Conservation (phyloP, 1,140 invertebrate genomes). For the Dolichoris vasculosae region DNA sequence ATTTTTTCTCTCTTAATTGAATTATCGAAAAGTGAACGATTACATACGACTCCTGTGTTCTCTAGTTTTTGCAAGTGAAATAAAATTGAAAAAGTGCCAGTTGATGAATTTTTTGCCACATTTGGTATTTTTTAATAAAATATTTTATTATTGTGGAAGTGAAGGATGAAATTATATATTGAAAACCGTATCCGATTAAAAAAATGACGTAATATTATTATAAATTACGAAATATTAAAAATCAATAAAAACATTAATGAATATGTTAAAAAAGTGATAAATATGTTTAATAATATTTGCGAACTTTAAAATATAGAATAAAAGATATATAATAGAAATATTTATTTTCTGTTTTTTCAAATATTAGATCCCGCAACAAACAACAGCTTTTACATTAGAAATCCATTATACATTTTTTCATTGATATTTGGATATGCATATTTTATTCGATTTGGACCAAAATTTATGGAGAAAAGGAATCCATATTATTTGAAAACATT, state of each 20-base stretch:
- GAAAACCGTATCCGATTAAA: too few species aligned
- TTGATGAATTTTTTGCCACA: neutral
- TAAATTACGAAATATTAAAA: too few species aligned
- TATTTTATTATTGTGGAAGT: too few species aligned
- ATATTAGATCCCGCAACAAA: conserved; percentile 66
- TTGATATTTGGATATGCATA: conserved; percentile 73
- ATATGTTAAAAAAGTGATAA: neutral
- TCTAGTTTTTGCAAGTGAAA: too few species aligned
- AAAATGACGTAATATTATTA: too few species aligned
- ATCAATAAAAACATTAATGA: too few species aligned
- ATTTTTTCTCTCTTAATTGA: neutral
- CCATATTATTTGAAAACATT: conserved; percentile 77
- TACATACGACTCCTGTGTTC: too few species aligned
- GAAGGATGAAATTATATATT: too few species aligned
- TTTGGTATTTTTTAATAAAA: neutral
- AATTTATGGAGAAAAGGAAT: conserved; percentile 77
- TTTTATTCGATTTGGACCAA: conserved; percentile 74
- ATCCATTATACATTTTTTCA: conserved; percentile 71
- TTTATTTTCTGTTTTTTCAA: neutral
- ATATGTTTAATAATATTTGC: too few species aligned
- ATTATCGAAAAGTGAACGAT: neutral
- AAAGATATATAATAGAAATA: neutral
- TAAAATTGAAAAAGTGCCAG: neutral
- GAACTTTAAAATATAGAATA: neutral
- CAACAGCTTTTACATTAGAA: conserved; percentile 76